Base-by-base conservation (phyloP, 2,113 vertebrate genomes). In the Malurus elegans region DNA sequence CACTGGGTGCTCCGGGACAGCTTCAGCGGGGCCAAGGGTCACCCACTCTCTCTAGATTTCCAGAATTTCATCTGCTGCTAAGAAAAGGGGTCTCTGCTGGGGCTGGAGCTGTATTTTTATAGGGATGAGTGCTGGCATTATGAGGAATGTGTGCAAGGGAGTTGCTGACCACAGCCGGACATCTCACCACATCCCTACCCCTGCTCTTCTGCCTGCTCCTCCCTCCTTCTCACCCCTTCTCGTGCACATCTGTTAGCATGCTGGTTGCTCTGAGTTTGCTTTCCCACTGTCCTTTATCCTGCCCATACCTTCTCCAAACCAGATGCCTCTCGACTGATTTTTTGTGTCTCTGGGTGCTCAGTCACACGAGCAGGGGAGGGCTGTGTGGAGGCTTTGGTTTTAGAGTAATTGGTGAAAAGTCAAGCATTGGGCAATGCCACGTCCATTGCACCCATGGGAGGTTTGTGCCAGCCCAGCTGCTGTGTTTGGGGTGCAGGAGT, bases 1-100 rank as follows among this genome's bases (percentile, higher is more conserved):
- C 32, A 26, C 18, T 5, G 1, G 51, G 23, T 1, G 3, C 65
- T 48, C 54, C 0, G 0, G 31, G 12, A 62, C 48, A 76, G 58
- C 84, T 83, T 89, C 50, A 3, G 8, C 2, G 2, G 65, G 74
- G 36, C 26, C 2, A 3, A 31, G 45, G 28, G 44, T 57, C 56
- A 61, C 25, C 38, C 2, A 2, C 20, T 12, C 69, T 71, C 47
- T 69, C 36, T 58, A n/a, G 26, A 73, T 26, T 58, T 61, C 50
- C 50, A 36, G 50, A 56, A 71, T 79, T 89, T 51, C 73, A 29
- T 38, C 64, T 72, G 47, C 75, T 80, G 53, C 60, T 50, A 23
- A n/a, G 57, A 21, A 75, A 71, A 81, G 26, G 24, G 34, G 15
- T 40, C 81, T 61, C 13, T 36, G n/a, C 58, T 5, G 0, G 25